phyloP scores from a whole-genome alignment of 2,113 vertebrate genomes.

The Brienomyrus brachyistius region DNA sequence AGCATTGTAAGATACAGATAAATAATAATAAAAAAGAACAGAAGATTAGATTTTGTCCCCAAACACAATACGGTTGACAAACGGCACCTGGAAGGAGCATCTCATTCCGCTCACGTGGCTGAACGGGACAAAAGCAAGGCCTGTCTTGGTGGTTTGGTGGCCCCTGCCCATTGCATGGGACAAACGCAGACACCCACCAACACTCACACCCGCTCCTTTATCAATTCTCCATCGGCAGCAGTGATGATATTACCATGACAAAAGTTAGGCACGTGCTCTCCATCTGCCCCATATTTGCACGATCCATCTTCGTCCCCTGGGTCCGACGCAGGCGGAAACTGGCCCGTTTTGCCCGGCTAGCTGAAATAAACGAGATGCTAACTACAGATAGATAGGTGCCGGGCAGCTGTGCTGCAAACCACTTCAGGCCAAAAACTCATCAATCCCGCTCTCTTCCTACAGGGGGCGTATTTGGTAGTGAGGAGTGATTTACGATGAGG shows the following conservation, averaged over 20 bases:
- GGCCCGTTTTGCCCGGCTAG: not conserved
- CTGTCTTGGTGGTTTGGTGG: not conserved
- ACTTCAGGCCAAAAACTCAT: slow-evolving; percentile 25
- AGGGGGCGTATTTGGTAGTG: not conserved
- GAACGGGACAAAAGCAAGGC: not conserved
- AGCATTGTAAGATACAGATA: not conserved
- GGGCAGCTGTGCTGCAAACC: slow-evolving; percentile 37
- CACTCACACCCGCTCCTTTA: not conserved
- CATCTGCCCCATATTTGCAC: not conserved
- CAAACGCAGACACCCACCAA: not conserved
- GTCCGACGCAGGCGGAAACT: not conserved
- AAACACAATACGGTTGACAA: not conserved
- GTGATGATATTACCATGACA: slow-evolving; percentile 22
- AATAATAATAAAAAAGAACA: not conserved
- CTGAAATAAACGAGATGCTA: slow-evolving; percentile 14
- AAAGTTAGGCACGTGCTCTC: not conserved
- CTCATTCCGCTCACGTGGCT: not conserved
- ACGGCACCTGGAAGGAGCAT: not conserved
- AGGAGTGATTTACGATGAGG: not conserved
- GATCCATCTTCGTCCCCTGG: slow-evolving; percentile 21
- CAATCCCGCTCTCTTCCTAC: slow-evolving; percentile 14
- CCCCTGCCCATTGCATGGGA: not conserved
- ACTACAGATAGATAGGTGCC: slow-evolving; percentile 12
- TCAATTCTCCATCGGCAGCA: slow-evolving; percentile 4
- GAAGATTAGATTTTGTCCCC: slow-evolving; percentile 8